Conservation (phyloP, 2,888 invertebrate genomes). For the Ethmia dodecea region DNA sequence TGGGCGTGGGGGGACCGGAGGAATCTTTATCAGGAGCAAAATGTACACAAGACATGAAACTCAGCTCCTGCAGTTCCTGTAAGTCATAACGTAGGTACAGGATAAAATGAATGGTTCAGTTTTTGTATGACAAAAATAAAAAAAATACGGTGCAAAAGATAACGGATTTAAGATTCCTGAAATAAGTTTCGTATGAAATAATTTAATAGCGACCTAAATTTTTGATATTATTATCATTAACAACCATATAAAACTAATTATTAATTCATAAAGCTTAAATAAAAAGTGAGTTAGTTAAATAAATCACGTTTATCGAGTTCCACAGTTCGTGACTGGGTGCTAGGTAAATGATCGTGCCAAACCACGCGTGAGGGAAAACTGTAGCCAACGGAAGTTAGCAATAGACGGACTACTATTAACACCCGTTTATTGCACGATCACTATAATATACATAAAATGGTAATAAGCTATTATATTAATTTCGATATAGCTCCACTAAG, state of each 20-base stretch:
- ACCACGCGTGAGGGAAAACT: constrained; percentile 14
- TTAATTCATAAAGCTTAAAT: too few relatives aligned
- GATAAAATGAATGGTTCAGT: too few relatives aligned
- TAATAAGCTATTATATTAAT: constrained; percentile 34
- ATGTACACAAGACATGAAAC: background rate
- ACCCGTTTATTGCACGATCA: constrained; percentile 35
- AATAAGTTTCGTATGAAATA: too few relatives aligned
- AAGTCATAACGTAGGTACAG: too few relatives aligned
- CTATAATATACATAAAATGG: constrained; percentile 34
- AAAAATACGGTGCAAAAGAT: too few relatives aligned
- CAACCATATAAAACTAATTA: too few relatives aligned
- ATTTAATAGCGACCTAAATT: too few relatives aligned
- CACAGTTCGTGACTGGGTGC: constrained; percentile 10
- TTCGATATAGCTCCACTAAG: constrained; percentile 15
- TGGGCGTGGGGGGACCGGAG: background rate
- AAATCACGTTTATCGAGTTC: constrained; percentile 7
- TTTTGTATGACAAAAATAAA: too few relatives aligned
- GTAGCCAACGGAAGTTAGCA: constrained; percentile 30
- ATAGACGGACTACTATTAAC: constrained; percentile 29
- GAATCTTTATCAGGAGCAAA: background rate
- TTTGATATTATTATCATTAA: too few relatives aligned
- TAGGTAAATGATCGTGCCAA: constrained; percentile 9
- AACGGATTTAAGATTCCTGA: too few relatives aligned
- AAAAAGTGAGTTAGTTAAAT: too few relatives aligned
- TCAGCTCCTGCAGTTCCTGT: too few relatives aligned